phyloP scores from a whole-genome alignment of 2,113 vertebrate genomes.

The Ammodramus savannarum region DNA sequence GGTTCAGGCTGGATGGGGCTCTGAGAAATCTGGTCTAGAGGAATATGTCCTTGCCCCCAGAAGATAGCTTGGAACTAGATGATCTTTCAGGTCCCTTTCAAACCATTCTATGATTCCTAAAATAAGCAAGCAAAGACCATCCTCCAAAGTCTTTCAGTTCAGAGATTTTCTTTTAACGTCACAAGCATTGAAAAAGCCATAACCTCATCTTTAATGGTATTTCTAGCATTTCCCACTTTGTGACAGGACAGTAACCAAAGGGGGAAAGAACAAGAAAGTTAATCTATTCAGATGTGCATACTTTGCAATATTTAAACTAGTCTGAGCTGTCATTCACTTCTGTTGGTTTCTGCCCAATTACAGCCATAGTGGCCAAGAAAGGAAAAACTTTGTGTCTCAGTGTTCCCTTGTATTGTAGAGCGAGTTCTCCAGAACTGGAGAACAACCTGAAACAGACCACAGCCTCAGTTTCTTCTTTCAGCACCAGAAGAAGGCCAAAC shows the following conservation, averaged over 20 bases:
- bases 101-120: neutral
- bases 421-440: rapidly evolving
- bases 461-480: neutral
- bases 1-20: neutral
- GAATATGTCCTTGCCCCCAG: neutral
- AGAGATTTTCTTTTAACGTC: neutral
- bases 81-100: neutral
- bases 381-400: neutral
- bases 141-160: neutral
- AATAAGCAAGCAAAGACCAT: neutral
- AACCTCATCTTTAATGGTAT: neutral
- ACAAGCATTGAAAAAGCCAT: neutral
- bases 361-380: neutral
- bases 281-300: neutral
- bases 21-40: neutral
- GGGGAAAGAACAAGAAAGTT: neutral
- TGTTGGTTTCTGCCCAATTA: neutral
- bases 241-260: neutral
- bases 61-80: neutral
- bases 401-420: neutral
- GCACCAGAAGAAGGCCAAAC: neutral
- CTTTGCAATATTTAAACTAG: neutral
- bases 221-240: neutral
- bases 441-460: neutral
- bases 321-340: neutral